These are phyloP conservation scores for Trisateles emortualis DNA, from an alignment of 2,888 invertebrate genomes.

Conservation along the genomic window DNA sequence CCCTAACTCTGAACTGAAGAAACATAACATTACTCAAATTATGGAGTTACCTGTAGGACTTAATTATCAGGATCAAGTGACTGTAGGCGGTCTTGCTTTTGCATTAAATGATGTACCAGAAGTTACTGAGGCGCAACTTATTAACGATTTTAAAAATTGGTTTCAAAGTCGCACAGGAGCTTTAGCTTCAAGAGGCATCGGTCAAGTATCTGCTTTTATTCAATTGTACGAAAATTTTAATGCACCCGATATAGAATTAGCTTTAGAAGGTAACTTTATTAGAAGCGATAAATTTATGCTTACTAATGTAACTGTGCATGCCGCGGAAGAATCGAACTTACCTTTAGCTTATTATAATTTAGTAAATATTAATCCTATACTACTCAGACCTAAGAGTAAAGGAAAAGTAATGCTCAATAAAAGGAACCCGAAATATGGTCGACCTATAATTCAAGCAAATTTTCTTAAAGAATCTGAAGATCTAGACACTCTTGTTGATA, in stretches of 20 bases:
- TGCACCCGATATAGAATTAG: slow-evolving; percentile 78
- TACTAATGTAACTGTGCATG: slow-evolving; percentile 75
- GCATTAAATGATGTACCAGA: slow-evolving; percentile 67
- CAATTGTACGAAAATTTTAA: slow-evolving; percentile 78
- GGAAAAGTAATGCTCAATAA: slow-evolving; percentile 78
- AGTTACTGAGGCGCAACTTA: slow-evolving; percentile 68
- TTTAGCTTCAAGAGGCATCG: slow-evolving; percentile 78
- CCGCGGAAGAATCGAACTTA: slow-evolving; percentile 73
- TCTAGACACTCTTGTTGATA: slow-evolving; percentile 76
- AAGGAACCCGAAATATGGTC: slow-evolving; percentile 79
- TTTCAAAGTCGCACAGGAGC: slow-evolving; percentile 75
- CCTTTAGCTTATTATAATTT: slow-evolving; percentile 81
- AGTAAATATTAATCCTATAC: slow-evolving; percentile 74
- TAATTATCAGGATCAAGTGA: slow-evolving; percentile 81
- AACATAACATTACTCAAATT: slow-evolving; percentile 69
- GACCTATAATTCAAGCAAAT: slow-evolving; percentile 80
- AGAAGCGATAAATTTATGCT: slow-evolving; percentile 82
- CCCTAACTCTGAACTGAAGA: slow-evolving; percentile 69
- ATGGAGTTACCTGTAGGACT: slow-evolving; percentile 75
- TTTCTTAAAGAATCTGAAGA: slow-evolving; percentile 80
- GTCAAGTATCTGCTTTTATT: slow-evolving; percentile 79
- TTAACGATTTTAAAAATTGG: slow-evolving; percentile 81
- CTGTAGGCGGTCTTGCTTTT: slow-evolving; percentile 78
- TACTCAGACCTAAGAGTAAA: slow-evolving; percentile 78
- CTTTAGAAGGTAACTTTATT: slow-evolving; percentile 78